Evolutionary conservation across 2,888 invertebrate species (phyloP), one percentile per base, ranked within the genome.

Genomic region (Eledone cirrhosa): DNA sequence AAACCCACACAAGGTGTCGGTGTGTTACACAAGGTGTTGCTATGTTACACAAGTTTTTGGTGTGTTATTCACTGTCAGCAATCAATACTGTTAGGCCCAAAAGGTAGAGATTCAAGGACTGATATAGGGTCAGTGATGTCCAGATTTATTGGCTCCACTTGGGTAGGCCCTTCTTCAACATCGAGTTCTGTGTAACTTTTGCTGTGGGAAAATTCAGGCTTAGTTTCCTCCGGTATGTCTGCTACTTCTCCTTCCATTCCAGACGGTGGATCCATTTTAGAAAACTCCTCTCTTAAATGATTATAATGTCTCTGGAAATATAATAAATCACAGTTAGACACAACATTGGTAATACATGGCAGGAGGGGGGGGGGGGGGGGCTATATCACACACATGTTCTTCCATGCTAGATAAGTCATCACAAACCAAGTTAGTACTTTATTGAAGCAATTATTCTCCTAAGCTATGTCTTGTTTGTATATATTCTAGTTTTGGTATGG

Each of bases 241-340:
- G n/a, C 80, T 14, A 82, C 82, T 53, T 85, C 83, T 16, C 84
- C 84, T 69, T 86, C 86, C 69, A 87, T 78, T 11, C 85, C 85
- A 78, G 83, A 81, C 11, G 97, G 96, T 48, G 95, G 94, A 87
- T 94, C 94, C 90, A 97, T 92, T 92, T 95, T 96, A 82, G 93
- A 93, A 85, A 97, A 92, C 91, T 97, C 96, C 90, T 97, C 96
- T 86, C 95, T 94, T 82, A 97, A 92, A 88, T 95, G 94, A 84
- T 94, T 94, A 90, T 95, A 95, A 90, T 96, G 95, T 79, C 95
- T 93, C 93, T 96, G 93, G 67, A 92, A 89, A 72, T 29, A 72
- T 4, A 2, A 41, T 41, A 41, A 41, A 41, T 11, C 41, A 41
- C 5, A 41, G 41, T 41, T 11, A 41, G 41, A 41, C 11, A 41